A percentile compares a stretch with the other conserved stretches of the same genome.
phyloP scores from a whole-genome alignment of 2,888 invertebrate genomes.

The Hemistola chrysoprasaria region DNA sequence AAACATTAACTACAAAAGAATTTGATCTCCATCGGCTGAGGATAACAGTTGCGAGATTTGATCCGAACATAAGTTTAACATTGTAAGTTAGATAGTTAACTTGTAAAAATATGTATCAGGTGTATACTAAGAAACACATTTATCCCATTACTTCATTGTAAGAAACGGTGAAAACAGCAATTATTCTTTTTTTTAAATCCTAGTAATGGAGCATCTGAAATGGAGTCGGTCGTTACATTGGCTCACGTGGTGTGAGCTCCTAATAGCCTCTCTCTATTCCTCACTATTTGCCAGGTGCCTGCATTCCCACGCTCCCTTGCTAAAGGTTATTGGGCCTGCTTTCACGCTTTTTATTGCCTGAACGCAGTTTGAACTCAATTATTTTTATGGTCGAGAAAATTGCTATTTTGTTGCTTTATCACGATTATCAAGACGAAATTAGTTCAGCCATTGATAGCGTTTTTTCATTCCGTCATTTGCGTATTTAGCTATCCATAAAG shows the following conservation, averaged over 20 bases:
- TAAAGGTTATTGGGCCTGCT: slow-evolving; percentile 79
- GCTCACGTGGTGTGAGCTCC: slow-evolving; percentile 63
- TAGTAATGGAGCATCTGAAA: slow-evolving; percentile 60
- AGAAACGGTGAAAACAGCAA: slow-evolving; percentile 22
- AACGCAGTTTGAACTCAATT: slow-evolving; percentile 82
- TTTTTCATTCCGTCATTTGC: slow-evolving; percentile 50
- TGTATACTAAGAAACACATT: too few species aligned
- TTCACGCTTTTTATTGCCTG: slow-evolving; percentile 80
- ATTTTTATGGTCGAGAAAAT: slow-evolving; percentile 80
- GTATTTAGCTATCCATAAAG: slow-evolving; percentile 12
- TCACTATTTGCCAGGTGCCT: slow-evolving; percentile 70
- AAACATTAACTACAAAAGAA: too few species aligned
- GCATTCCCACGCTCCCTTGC: slow-evolving; percentile 70
- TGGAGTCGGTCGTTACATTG: slow-evolving; percentile 61
- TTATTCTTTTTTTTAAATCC: slow-evolving; percentile 45
- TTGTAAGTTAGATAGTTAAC: background rate
- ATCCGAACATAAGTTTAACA: slow-evolving; percentile 2
- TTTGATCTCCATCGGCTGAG: too few species aligned
- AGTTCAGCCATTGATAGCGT: slow-evolving; percentile 70
- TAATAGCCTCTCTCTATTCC: slow-evolving; percentile 72
- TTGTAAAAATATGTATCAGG: too few species aligned
- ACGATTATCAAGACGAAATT: slow-evolving; percentile 77
- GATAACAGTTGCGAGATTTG: too few species aligned
- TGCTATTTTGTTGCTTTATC: slow-evolving; percentile 81
- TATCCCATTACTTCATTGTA: background rate